Evolutionary conservation across 2,113 vertebrate genomes (phyloP).

Genomic region (Pygoscelis adeliae): DNA sequence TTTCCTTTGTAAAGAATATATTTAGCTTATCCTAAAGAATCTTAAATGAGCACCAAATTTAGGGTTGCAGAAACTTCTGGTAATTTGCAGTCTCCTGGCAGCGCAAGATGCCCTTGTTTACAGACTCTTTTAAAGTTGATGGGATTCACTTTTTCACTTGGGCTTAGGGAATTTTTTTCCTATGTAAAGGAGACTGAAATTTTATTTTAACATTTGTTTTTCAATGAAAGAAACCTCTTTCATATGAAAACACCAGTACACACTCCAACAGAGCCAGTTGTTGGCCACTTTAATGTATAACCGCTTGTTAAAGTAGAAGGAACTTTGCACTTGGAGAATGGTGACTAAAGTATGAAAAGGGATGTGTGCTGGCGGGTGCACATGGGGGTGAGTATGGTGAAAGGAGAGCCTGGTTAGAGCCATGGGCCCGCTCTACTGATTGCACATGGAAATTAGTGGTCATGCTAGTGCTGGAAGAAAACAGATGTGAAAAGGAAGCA

Average conservation of each 20-base stretch:
- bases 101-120: not conserved
- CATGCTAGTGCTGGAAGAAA: not conserved
- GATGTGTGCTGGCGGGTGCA: not conserved
- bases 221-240: not conserved
- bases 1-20: not conserved
- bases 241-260: not conserved
- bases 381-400: no score
- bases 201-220: not conserved
- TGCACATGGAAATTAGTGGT: not conserved
- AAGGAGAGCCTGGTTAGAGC: not conserved
- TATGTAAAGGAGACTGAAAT: not conserved
- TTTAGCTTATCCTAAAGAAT: not conserved
- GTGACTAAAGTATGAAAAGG: not conserved
- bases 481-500: not conserved
- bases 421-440: not conserved
- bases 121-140: not conserved
- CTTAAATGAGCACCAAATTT: not conserved
- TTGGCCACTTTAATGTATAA: not conserved
- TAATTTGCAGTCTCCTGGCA: not conserved
- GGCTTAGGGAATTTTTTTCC: not conserved
- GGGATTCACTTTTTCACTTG: not conserved
- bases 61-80: not conserved
- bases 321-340: not conserved
- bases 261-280: not conserved
- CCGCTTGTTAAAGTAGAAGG: not conserved